Base-by-base conservation (phyloP, 2,797 vertebrate genomes). In the Nyctibius grandis region DNA sequence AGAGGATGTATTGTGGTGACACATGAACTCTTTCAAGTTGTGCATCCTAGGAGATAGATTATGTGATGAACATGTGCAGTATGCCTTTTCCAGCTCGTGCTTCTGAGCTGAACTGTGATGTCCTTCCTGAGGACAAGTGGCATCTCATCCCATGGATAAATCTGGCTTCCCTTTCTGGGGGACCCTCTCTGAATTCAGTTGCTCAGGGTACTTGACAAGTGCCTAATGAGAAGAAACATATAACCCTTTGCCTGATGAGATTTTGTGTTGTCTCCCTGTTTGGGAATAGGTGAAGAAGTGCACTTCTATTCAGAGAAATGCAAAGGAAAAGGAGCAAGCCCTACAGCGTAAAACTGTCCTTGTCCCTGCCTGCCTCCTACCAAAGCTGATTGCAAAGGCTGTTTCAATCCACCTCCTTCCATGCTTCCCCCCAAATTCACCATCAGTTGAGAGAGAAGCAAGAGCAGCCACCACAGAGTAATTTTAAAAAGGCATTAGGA, bases 21-120 rank as follows among this genome's bases (percentile, higher is more conserved):
- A 97, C 88, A 89, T 2, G 0, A 93, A 96, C 87, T 75, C 92
- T 91, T 94, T 92, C 91, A 95, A 95, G 79, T 94, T 81, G 85
- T 88, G 85, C 92, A 91, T 94, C 69, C 79, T 93, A 69, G 87
- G 79, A 96, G 95, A 94, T 69, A 85, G 87, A 96, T 89, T 96
- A 81, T 73, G 86, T 83, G 88, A 79, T 56, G 84, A 95, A 72
- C 70, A 60, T 42, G 77, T 89, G 67, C 70, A 61, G 61, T 44
- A 50, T 56, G 79, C 73, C 91, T 95, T 93, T 95, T 92, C 82
- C 73, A 95, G 76, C 76, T 86, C 4, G 0, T 54, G 65, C 76
- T 89, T 92, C 73, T 91, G 42, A 81, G 56, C 38, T 83, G 69
- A 85, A 57, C 54, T 91, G 34, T 65, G 76, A 89, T 91, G 79